These are phyloP conservation scores for Frankliniella intonsa DNA, from an alignment of 2,888 invertebrate species.

Conservation along the genomic window DNA sequence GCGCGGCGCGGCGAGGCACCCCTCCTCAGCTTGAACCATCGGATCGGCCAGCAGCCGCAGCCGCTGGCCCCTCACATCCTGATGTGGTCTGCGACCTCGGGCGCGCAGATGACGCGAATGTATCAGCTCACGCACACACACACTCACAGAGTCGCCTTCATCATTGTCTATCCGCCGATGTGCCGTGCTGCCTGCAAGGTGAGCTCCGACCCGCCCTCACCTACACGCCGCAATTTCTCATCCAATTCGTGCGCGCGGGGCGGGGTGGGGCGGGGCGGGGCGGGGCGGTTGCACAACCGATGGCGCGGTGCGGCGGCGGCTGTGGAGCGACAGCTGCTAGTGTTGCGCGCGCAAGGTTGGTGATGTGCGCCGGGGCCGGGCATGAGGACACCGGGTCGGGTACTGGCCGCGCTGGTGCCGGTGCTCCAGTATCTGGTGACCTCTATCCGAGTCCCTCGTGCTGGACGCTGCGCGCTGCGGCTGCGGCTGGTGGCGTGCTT, in stretches of 20 bases:
- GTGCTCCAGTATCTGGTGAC: no score
- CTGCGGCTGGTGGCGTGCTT: no score
- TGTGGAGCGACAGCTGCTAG: not conserved
- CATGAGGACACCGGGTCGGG: not conserved
- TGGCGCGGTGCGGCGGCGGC: not conserved
- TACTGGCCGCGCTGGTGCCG: no score
- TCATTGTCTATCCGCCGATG: not conserved
- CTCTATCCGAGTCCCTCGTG: no score
- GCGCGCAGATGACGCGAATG: no score
- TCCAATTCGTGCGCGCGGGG: not conserved
- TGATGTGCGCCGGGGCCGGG: not conserved
- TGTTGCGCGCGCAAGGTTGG: not conserved
- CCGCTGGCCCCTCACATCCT: no score
- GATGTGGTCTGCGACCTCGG: no score
- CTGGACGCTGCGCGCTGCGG: no score
- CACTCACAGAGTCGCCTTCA: not conserved
- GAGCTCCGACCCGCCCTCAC: not conserved
- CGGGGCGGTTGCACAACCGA: not conserved
- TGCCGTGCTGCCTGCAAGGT: not conserved
- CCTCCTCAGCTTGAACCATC: no score
- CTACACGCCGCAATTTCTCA: not conserved
- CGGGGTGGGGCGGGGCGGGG: not conserved
- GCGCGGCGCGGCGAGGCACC: no score
- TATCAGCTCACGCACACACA: no score
- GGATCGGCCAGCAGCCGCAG: no score